Evolutionary conservation across 2,888 invertebrate species (phyloP).

Genomic region (Eueremaeus valkanovi): DNA sequence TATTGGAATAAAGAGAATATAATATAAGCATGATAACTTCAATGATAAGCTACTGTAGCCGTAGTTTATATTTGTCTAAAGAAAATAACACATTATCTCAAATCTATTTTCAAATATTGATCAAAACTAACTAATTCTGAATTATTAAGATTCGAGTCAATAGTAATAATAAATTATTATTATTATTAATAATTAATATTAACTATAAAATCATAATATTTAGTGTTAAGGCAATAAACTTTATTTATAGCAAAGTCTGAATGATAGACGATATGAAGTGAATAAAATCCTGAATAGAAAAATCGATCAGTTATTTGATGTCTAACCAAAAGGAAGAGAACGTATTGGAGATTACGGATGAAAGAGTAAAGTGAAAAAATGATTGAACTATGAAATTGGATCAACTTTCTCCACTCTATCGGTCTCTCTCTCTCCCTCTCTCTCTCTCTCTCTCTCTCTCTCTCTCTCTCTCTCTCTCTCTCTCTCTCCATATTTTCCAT

Average conservation of each 20-base stretch:
- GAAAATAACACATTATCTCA: too few relatives aligned
- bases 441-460: not conserved
- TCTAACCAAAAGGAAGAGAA: not conserved
- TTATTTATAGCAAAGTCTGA: not conserved
- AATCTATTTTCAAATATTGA: too few relatives aligned
- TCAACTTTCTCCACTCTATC: not conserved
- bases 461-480: not conserved
- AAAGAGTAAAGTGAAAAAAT: slow-evolving; percentile 6
- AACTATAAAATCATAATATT: too few relatives aligned
- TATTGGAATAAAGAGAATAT: too few relatives aligned
- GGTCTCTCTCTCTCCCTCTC: not conserved
- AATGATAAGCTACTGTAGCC: too few relatives aligned
- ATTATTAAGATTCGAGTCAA: too few relatives aligned
- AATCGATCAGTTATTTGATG: slow-evolving; percentile 11
- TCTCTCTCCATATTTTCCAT: not conserved
- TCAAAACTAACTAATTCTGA: too few relatives aligned
- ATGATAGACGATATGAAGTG: not conserved
- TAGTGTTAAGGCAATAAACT: not conserved
- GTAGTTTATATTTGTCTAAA: too few relatives aligned
- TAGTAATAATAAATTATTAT: too few relatives aligned
- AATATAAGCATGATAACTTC: too few relatives aligned
- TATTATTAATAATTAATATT: too few relatives aligned
- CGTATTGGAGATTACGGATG: slow-evolving; percentile 8
- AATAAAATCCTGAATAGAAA: not conserved
- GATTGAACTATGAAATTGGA: not conserved